A percentile compares a stretch with the other conserved stretches of the same genome.
Conservation (phyloP, 1,140 invertebrate species). For the Polypedilum vanderplanki region DNA sequence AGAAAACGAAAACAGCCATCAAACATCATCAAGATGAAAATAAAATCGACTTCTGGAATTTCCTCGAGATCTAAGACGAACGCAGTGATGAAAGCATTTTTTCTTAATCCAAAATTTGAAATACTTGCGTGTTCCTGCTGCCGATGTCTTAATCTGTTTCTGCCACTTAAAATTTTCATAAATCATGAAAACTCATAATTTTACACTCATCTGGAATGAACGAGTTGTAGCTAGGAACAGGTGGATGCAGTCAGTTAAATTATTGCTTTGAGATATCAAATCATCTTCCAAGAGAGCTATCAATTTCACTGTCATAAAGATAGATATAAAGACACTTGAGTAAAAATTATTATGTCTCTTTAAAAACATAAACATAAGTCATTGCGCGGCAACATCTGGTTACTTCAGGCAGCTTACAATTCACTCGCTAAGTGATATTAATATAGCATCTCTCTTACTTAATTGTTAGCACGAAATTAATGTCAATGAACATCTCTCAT, state of each 20-base stretch:
- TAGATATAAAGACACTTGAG: not conserved
- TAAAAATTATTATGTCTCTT: not conserved
- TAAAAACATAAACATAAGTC: too few species aligned
- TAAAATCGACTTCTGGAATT: not conserved
- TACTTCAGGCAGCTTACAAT: too few species aligned
- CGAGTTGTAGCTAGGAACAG: not conserved
- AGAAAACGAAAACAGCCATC: not conserved
- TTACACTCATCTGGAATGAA: not conserved
- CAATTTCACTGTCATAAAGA: constrained; percentile 20
- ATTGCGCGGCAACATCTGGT: too few species aligned
- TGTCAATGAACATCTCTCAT: too few species aligned
- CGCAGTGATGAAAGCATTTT: not conserved
- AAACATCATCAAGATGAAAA: too few species aligned
- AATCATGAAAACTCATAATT: not conserved
- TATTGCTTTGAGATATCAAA: not conserved
- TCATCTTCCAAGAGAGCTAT: not conserved
- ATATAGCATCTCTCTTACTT: too few species aligned
- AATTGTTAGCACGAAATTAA: too few species aligned
- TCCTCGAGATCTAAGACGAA: not conserved
- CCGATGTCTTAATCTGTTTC: not conserved
- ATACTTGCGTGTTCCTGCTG: not conserved
- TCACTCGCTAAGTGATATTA: too few species aligned
- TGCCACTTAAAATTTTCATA: constrained; percentile 6
- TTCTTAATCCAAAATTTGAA: not conserved
- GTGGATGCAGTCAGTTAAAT: not conserved